Evolutionary conservation across 2,113 vertebrate species (phyloP), one percentile per base, ranked within the genome.

Genomic region (Phrynosoma platyrhinos): DNA sequence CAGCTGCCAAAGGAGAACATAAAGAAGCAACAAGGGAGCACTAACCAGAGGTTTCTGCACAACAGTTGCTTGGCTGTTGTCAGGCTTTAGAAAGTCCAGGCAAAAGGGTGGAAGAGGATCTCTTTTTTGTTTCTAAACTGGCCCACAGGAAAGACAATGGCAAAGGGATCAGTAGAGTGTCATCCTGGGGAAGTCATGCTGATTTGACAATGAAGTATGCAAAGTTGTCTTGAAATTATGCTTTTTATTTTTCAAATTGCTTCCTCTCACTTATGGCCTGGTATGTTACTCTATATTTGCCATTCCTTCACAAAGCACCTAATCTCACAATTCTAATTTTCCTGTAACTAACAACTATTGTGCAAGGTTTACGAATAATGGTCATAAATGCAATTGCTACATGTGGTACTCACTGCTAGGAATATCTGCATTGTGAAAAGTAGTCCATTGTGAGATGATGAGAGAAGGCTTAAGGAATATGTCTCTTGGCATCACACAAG

Each of bases 51-150:
- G 69, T 66, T 81, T 82, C 21, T 64, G 13, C 72, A 88, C 30
- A 83, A 88, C 68, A 71, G 86, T 88, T 88, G 87, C 87, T 16
- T 12, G 47, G 87, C 80, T 77, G 87, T 88, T 88, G 80, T 68
- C 55, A 88, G 80, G 87, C 71, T 58, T 69, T 71, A 55, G 4
- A 69, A 30, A 69, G 20, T 14, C 62, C 20, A 36, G 8, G n/a
- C 23, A 42, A 71, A 36, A 78, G 42, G 32, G 13, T 36, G 32
- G 42, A 55, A 69, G 27, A 69, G 55, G 78, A 21, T 62, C 69
- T 52, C 40, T 68, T 47, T 75, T 47, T 55, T 20, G 7, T 66
- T 82, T n/a, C 55, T 71, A 75, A 75, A 76, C 71, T 42, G 40
- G 27, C 36, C 55, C 53, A 66, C 27, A 7, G 69, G 86, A 82